phyloP scores from a whole-genome alignment of 2,113 vertebrate species.

The Datnioides undecimradiatus region DNA sequence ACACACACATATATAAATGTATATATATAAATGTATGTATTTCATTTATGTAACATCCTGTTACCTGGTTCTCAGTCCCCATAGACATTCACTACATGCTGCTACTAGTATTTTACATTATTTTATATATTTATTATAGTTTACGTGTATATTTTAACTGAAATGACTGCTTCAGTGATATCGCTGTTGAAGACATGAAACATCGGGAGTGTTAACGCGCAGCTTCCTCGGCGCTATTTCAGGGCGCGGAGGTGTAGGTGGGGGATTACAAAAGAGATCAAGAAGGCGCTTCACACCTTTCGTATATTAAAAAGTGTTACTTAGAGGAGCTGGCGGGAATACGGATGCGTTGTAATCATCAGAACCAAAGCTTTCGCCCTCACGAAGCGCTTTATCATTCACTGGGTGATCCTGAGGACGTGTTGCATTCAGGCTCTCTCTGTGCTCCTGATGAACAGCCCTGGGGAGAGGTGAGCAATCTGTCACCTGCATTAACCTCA shows the following conservation, averaged over 20 bases:
- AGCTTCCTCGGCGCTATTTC: not conserved
- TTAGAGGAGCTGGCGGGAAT: not conserved
- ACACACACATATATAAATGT: too few species aligned
- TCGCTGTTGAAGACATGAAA: not conserved
- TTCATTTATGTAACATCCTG: too few species aligned
- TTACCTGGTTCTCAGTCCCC: too few species aligned
- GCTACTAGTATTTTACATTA: too few species aligned
- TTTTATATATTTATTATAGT: too few species aligned
- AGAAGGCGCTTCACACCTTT: conserved; percentile 5
- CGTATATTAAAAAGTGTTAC: not conserved
- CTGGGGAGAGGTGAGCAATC: not conserved
- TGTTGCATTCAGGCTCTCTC: conserved; percentile 6
- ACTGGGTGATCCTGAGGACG: not conserved
- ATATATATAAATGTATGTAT: too few species aligned
- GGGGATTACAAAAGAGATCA: not conserved
- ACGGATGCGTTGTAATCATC: not conserved
- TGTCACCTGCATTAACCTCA: conserved; percentile 25
- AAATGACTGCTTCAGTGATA: too few species aligned
- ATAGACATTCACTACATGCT: too few species aligned
- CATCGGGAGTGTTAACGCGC: too few species aligned
- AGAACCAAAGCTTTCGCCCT: not conserved
- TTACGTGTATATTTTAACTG: too few species aligned
- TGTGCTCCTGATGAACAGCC: conserved; percentile 11
- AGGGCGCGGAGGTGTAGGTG: not conserved
- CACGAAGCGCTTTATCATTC: too few species aligned